Base-by-base conservation (phyloP, 2,797 vertebrate genomes). In the Glossophaga mutica region DNA sequence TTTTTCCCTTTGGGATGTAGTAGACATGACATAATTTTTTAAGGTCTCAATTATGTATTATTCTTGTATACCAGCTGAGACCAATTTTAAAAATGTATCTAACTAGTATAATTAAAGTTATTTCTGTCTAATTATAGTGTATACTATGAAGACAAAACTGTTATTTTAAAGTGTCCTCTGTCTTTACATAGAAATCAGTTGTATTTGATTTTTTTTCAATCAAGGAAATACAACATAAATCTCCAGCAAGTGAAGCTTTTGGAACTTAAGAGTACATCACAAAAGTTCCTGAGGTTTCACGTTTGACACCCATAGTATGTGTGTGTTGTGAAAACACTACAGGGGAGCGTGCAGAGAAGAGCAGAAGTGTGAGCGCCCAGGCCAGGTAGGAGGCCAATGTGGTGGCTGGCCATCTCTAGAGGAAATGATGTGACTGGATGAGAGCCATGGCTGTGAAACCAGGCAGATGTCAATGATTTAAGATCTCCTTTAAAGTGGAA, bases 31-130 rank as follows among this genome's bases (percentile, higher is more conserved):
- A 90, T 95, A 97, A 74, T 62, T 95, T 93, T 93, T 92, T 89
- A 89, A 96, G 90, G 91, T 96, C 90, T 91, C 91, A 97, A 91
- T 96, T 97, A 97, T 93, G 73, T 86, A 97, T 97, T 97, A 97
- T 97, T 96, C 76, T 95, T 93, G 92, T 87, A 94, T 90, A 85
- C 95, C 94, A 96, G 76, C 67, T 90, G 65, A 96, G 77, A 93
- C 65, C 62, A 93, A 90, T 82, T 97, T 93, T 32, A 59, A 95
- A 96, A 93, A 91, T 91, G 85, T 81, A 83, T 92, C 87, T 93
- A 73, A 16, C 59, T 90, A 93, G 95, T 92, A 94, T 96, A 97
- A 97, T 96, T 96, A 94, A 96, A 93, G 70, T 55, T 96, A 95
- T 97, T 97, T 73, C 19, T 52, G 39, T 78, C 52, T 96, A 96